phyloP scores from a whole-genome alignment of 2,113 vertebrate genomes.

The Dicerorhinus sumatrensis region DNA sequence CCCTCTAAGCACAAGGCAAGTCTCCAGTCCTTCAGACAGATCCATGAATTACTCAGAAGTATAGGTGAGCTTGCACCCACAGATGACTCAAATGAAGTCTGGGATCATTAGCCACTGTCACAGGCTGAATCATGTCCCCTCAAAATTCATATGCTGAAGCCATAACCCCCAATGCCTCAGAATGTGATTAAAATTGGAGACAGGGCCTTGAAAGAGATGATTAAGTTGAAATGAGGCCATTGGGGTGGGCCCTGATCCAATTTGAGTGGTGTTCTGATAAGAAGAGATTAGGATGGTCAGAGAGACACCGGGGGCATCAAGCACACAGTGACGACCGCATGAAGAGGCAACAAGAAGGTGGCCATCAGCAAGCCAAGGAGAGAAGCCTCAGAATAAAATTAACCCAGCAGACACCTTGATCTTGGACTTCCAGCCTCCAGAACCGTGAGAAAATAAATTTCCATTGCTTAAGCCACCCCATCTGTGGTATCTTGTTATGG shows the following conservation, averaged over 20 bases:
- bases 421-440: neutral
- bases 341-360: neutral
- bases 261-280: neutral
- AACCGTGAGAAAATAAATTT: neutral
- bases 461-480: neutral
- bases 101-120: neutral
- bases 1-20: neutral
- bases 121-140: too few relatives aligned
- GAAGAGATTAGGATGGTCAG: neutral
- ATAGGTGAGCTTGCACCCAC: neutral
- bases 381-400: neutral
- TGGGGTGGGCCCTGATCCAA: neutral
- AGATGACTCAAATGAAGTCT: fast-evolving
- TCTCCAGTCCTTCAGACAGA: neutral
- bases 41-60: neutral
- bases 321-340: fast-evolving
- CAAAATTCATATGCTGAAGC: neutral
- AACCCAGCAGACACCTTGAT: neutral
- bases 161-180: neutral
- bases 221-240: neutral
- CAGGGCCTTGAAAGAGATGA: neutral
- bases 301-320: fast-evolving
- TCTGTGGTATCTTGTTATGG: neutral
- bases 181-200: neutral
- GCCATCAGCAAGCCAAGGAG: neutral